Evolutionary conservation across 2,888 invertebrate genomes (phyloP).

Genomic region (Leptinotarsa peninsularis): DNA sequence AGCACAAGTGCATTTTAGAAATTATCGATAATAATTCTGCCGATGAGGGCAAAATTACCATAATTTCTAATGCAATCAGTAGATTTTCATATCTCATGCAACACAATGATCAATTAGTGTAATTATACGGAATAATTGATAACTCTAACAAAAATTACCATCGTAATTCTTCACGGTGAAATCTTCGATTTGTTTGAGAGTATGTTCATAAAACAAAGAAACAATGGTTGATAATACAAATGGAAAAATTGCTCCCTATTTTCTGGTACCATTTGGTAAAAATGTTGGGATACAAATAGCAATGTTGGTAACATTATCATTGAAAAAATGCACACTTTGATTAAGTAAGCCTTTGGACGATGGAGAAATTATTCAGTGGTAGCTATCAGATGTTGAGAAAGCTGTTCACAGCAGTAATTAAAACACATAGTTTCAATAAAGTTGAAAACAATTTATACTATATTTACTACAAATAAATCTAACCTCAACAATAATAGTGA

Average conservation of each 20-base stretch:
- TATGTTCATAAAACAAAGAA: neutral
- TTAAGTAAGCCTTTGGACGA: too few species aligned
- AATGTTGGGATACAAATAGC: too few species aligned
- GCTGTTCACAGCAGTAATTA: too few species aligned
- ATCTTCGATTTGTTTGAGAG: neutral
- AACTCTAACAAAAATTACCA: conserved; percentile 18
- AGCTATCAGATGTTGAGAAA: too few species aligned
- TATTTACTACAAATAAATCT: too few species aligned
- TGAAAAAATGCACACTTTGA: too few species aligned
- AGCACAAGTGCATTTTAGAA: conserved; percentile 17
- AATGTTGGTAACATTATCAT: too few species aligned
- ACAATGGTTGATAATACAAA: neutral
- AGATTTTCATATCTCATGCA: conserved; percentile 16
- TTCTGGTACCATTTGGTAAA: too few species aligned
- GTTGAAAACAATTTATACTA: too few species aligned
- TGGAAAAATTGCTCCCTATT: neutral
- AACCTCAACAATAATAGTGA: too few species aligned
- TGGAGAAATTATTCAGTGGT: too few species aligned
- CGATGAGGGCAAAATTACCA: conserved; percentile 19
- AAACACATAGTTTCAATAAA: too few species aligned
- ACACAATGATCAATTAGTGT: conserved; percentile 17
- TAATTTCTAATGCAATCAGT: conserved; percentile 18
- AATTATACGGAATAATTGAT: conserved; percentile 15
- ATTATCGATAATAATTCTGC: conserved; percentile 14
- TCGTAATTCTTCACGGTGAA: neutral